Percentiles rank a stretch among this genome's conserved stretches.
Evolutionary conservation across 1,140 invertebrate genomes (phyloP).

Genomic region (Bombus confusus): DNA sequence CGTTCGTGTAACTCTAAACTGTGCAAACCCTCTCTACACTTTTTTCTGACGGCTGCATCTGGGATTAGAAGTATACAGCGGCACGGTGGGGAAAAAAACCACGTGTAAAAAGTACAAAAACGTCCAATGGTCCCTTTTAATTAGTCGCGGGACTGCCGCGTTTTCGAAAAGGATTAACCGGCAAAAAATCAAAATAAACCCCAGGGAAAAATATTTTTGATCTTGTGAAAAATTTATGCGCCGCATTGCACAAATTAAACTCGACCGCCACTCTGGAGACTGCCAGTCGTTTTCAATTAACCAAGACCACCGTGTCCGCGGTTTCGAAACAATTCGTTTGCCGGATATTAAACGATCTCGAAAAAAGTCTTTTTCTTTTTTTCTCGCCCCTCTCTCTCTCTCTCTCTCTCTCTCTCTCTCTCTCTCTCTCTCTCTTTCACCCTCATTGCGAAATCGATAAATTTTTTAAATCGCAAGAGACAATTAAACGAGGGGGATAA

Average conservation of each 20-base stretch:
- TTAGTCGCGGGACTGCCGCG: background rate
- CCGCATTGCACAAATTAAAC: background rate
- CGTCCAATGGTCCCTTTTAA: constrained; percentile 14
- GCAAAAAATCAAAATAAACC: background rate
- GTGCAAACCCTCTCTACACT: background rate
- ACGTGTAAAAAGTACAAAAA: background rate
- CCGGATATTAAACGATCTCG: no score
- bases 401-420: no score
- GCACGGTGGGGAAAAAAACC: background rate
- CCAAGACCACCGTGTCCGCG: background rate
- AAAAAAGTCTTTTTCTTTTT: background rate
- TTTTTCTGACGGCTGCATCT: constrained; percentile 14
- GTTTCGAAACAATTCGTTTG: background rate
- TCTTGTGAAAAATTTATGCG: background rate
- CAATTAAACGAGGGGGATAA: background rate
- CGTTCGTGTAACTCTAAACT: constrained; percentile 37
- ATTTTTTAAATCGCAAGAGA: background rate
- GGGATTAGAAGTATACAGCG: constrained; percentile 2
- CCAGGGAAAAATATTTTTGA: background rate
- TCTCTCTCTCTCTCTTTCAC: no score
- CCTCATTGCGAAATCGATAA: background rate
- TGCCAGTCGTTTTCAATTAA: constrained; percentile 6
- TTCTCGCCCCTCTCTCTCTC: background rate
- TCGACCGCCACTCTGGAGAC: background rate
- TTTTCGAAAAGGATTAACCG: background rate